A percentile compares a stretch with the other conserved stretches of the same genome.
Conservation (phyloP, 2,797 vertebrate genomes). For the Smutsia temminckii region DNA sequence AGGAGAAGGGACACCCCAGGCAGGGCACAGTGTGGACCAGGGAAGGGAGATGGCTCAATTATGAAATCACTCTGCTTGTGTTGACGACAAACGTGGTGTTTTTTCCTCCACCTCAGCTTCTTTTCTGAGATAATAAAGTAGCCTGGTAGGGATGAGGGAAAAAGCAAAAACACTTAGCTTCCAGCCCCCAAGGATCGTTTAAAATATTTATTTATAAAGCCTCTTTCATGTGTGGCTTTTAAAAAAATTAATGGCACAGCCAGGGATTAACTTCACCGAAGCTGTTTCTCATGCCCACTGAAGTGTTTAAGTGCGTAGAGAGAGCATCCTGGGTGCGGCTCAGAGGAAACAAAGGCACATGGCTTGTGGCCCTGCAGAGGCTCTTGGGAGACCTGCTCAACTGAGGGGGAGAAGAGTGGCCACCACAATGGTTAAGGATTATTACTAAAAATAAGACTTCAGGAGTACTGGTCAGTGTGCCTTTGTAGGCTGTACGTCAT, state of each 20-base stretch:
- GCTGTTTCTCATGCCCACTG: neutral
- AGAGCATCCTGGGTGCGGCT: slow-evolving; percentile 60
- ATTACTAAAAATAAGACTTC: neutral
- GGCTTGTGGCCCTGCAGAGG: neutral
- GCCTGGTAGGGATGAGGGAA: neutral
- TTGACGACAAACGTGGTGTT: accelerated
- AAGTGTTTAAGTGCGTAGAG: neutral
- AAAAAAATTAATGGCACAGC: neutral
- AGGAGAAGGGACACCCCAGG: neutral
- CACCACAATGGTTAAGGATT: accelerated
- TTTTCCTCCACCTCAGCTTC: neutral
- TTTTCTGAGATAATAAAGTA: neutral
- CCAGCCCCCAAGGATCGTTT: neutral
- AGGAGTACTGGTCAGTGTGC: accelerated
- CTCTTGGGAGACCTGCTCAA: too few species aligned
- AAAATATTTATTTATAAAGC: slow-evolving; percentile 56
- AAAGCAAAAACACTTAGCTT: neutral
- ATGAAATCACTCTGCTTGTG: accelerated
- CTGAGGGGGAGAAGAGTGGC: neutral
- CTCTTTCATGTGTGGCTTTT: neutral
- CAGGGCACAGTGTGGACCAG: neutral
- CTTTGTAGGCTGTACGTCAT: neutral
- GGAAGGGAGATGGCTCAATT: accelerated
- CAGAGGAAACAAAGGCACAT: slow-evolving; percentile 64
- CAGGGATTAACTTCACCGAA: neutral